Conservation (phyloP, 2,113 vertebrate genomes). For the Dasypus novemcinctus region DNA sequence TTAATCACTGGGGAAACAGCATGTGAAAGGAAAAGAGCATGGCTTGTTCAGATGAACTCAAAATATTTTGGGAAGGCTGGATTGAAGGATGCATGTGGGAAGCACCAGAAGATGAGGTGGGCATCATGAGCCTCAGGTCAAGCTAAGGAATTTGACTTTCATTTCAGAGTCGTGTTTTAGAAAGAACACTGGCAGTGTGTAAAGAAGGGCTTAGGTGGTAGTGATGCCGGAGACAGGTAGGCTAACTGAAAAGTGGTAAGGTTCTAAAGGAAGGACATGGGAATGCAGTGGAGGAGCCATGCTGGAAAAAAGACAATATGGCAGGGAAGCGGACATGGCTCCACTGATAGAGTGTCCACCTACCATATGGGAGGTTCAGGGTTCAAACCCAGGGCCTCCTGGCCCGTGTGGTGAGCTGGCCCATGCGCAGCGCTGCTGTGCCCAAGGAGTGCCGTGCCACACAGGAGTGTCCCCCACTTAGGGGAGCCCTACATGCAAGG, state of each 20-base stretch:
- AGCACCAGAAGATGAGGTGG: background rate
- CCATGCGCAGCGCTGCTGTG: too few relatives aligned
- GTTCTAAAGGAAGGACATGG: background rate
- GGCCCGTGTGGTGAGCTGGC: too few relatives aligned
- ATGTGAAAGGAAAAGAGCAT: constrained; percentile 13
- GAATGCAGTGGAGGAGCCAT: background rate
- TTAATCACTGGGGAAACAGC: background rate
- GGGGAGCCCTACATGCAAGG: too few relatives aligned
- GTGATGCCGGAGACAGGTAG: background rate
- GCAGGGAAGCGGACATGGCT: too few relatives aligned
- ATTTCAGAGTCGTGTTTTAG: background rate
- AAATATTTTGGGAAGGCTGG: background rate
- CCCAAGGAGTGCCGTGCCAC: too few relatives aligned
- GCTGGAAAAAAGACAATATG: background rate
- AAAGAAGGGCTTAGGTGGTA: background rate
- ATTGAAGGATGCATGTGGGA: background rate
- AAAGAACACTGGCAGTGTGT: background rate
- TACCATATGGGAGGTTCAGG: too few relatives aligned
- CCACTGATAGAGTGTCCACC: too few relatives aligned
- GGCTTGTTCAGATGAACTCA: background rate
- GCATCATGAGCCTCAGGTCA: background rate
- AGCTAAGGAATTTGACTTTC: constrained; percentile 5
- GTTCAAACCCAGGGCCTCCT: too few relatives aligned
- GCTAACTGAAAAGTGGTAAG: background rate
- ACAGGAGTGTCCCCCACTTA: too few relatives aligned